A percentile compares a stretch with the other conserved stretches of the same genome.
These are phyloP conservation scores for Parus major DNA, from an alignment of 2,113 vertebrate genomes.

Conservation along the genomic window DNA sequence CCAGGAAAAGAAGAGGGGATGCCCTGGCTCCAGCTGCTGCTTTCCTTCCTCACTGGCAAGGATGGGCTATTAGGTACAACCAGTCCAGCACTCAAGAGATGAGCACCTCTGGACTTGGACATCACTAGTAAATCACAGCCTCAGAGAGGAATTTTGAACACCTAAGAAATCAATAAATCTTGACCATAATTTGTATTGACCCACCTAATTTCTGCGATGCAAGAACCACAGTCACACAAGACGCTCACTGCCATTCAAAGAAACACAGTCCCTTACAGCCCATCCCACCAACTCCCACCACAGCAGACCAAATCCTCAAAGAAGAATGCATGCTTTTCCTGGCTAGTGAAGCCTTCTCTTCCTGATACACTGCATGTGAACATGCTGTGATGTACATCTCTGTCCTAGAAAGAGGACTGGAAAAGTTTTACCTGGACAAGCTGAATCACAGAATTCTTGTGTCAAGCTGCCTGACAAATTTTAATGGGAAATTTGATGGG, in stretches of 20 bases:
- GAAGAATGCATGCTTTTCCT: neutral
- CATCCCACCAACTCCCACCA: neutral
- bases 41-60: fast-evolving
- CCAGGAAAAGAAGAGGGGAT: neutral
- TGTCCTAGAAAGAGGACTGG: neutral
- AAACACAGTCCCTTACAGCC: neutral
- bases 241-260: neutral
- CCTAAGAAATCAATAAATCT: neutral
- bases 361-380: neutral
- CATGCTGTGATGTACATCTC: neutral
- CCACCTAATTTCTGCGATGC: fast-evolving
- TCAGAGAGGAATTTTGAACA: neutral
- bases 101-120: neutral
- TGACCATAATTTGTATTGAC: neutral
- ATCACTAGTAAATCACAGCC: neutral
- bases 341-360: neutral
- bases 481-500: neutral
- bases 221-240: neutral
- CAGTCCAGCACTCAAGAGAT: neutral
- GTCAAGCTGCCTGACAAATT: neutral
- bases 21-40: neutral
- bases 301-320: neutral
- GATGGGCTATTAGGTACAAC: neutral
- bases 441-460: neutral
- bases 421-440: neutral